Evolutionary conservation across 1,140 invertebrate species (phyloP), one percentile per base, ranked within the genome.

Genomic region (Drosophila seguyi): DNA sequence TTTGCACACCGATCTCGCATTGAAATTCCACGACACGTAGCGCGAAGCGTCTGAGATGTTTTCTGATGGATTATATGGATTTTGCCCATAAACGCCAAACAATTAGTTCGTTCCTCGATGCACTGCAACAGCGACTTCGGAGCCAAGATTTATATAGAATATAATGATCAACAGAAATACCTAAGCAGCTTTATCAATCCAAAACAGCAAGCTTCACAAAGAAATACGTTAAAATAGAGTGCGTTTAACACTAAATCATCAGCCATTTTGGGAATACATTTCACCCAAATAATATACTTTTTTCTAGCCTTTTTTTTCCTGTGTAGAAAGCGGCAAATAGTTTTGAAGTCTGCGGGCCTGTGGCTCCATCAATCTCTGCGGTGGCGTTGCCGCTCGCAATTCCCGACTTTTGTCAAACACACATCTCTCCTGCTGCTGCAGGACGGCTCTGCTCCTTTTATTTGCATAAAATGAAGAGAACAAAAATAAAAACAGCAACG

Each of bases 41-140:
- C 42, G 50, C 56, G 41, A 56, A 62, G 39, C 75, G 85, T 91
- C 84, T 91, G 88, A 91, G 88, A 85, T 83, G 68, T 90, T 86
- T 60, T 83, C 78, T 91, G 88, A 91, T 91, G 90, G 90, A 91
- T 91, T 91, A 91, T 91, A 83, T 90, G 81, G 81, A 91, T 86
- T 91, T 91, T 86, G 90, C 75, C 58, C 90, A 90, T 91, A 91
- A 91, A 91, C 52, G 59, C 38, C 18, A 65, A 58, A 72, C 50
- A 71, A 78, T 74, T 75, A 56, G 41, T 42, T 39, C 3, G 27
- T n/a, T 48, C 25, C 16, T n/a, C 45, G 45, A 48, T 27, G 45
- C 45, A 48, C 47, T 29, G 25, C 16, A 6, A 48, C 16, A 6
- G 4, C 8, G 2, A n/a, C 11, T 27, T 8, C 1, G 25, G 25